A percentile compares a stretch with the other conserved stretches of the same genome.
phyloP scores from a whole-genome alignment of 2,888 invertebrate genomes.

The Arge pagana region DNA sequence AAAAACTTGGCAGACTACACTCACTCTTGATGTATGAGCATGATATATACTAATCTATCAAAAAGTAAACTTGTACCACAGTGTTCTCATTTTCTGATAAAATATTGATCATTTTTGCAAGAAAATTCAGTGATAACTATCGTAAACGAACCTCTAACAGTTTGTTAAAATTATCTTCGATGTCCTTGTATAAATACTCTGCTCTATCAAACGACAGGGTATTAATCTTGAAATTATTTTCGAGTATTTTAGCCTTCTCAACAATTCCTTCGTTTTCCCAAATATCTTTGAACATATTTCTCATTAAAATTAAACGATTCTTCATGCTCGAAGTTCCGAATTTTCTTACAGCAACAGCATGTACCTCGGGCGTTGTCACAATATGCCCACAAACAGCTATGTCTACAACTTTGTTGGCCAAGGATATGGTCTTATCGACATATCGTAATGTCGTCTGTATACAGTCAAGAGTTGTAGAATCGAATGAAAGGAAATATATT shows the following conservation, averaged over 20 bases:
- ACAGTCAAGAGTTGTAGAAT: neutral
- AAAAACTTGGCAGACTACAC: conserved; percentile 63
- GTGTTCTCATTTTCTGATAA: neutral
- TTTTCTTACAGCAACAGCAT: conserved; percentile 59
- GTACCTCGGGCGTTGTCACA: conserved; percentile 63
- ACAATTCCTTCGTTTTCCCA: conserved; percentile 48
- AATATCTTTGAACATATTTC: conserved; percentile 44
- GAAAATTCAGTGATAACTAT: neutral
- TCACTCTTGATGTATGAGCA: conserved; percentile 58
- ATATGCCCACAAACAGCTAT: conserved; percentile 67
- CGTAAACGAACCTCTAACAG: neutral
- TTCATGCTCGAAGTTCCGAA: conserved; percentile 50
- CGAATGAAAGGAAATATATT: neutral
- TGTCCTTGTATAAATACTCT: conserved; percentile 11
- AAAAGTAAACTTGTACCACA: conserved; percentile 7
- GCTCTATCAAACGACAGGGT: conserved; percentile 40
- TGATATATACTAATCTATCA: conserved; percentile 57
- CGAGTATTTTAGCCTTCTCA: conserved; percentile 48
- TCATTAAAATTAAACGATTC: conserved; percentile 37
- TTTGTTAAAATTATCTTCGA: neutral
- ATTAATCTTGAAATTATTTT: conserved; percentile 52
- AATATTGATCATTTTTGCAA: neutral
- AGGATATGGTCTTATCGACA: conserved; percentile 57
- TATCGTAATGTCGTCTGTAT: conserved; percentile 60
- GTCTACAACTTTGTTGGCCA: conserved; percentile 63